These are phyloP conservation scores for Cacatua alba DNA, from an alignment of 2,113 vertebrate species.

Conservation along the genomic window DNA sequence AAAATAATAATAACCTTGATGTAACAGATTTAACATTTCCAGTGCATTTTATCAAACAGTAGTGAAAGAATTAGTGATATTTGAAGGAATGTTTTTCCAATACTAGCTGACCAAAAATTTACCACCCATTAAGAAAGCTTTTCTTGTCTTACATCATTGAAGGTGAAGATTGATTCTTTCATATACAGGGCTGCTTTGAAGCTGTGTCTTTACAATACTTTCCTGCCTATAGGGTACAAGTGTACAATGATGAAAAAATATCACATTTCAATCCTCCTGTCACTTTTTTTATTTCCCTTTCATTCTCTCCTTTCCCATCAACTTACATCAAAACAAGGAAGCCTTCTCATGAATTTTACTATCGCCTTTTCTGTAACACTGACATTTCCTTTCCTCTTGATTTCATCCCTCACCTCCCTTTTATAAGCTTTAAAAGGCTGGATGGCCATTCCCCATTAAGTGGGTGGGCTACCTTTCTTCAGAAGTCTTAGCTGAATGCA, in stretches of 20 bases:
- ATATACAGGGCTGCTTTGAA: not conserved
- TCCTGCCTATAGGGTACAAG: not conserved
- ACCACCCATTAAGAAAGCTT: not conserved
- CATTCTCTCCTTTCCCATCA: not conserved
- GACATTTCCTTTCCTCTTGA: not conserved
- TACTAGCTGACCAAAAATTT: not conserved
- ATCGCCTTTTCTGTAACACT: not conserved
- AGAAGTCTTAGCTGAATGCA: not conserved
- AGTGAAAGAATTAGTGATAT: not conserved
- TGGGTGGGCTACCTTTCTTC: not conserved
- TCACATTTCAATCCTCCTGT: not conserved
- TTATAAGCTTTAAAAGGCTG: not conserved
- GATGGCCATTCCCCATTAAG: not conserved
- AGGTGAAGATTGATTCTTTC: not conserved
- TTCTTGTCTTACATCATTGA: not conserved
- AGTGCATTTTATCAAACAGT: not conserved
- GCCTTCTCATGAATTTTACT: not conserved
- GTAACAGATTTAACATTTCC: not conserved
- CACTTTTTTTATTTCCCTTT: not conserved
- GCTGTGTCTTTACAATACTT: not conserved
- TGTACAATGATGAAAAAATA: not conserved
- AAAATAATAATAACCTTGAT: not conserved
- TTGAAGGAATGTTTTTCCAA: not conserved
- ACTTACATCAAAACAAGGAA: not conserved
- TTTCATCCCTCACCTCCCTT: not conserved